Evolutionary conservation across 2,888 invertebrate genomes (phyloP).

Genomic region (Meliscaeva auricollis): DNA sequence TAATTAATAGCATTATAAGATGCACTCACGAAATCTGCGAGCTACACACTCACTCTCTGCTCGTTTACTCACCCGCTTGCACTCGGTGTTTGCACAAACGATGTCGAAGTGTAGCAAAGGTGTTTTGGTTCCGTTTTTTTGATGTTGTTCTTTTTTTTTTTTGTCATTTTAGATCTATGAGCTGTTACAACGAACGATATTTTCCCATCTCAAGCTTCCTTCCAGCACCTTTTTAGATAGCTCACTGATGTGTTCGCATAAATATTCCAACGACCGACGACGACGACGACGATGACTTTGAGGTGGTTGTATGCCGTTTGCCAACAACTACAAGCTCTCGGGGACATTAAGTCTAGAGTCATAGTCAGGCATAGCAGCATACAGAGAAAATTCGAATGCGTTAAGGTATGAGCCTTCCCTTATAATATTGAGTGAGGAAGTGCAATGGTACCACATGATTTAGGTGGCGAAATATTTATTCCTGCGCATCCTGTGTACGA

Average conservation of each 20-base stretch:
- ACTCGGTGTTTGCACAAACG: slow-evolving; percentile 72
- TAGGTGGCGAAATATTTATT: slow-evolving; percentile 68
- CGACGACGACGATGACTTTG: slow-evolving; percentile 27
- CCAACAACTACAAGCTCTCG: slow-evolving; percentile 33
- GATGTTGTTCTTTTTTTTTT: slow-evolving; percentile 17
- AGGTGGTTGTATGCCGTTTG: slow-evolving; percentile 56
- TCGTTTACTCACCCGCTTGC: slow-evolving; percentile 46
- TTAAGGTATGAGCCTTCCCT: slow-evolving; percentile 27
- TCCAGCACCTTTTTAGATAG: slow-evolving; percentile 55
- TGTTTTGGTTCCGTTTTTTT: slow-evolving; percentile 35
- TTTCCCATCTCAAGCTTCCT: slow-evolving; percentile 69
- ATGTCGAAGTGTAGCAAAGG: slow-evolving; percentile 74
- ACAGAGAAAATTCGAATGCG: slow-evolving; percentile 33
- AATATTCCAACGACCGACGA: slow-evolving; percentile 64
- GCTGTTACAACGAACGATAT: slow-evolving; percentile 72
- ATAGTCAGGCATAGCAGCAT: too few species aligned
- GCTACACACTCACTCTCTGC: slow-evolving; percentile 78
- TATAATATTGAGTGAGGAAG: slow-evolving; percentile 30
- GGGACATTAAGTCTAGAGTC: slow-evolving; percentile 15
- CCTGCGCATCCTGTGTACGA: slow-evolving; percentile 53
- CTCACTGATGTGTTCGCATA: slow-evolving; percentile 67
- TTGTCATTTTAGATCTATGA: slow-evolving; percentile 63
- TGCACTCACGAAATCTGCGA: slow-evolving; percentile 84
- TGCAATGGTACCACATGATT: slow-evolving; percentile 62
- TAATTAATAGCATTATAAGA: slow-evolving; percentile 84